A percentile compares a stretch with the other conserved stretches of the same genome.
Evolutionary conservation across 2,888 invertebrate species (phyloP).

Genomic region (Phorcus lineatus): DNA sequence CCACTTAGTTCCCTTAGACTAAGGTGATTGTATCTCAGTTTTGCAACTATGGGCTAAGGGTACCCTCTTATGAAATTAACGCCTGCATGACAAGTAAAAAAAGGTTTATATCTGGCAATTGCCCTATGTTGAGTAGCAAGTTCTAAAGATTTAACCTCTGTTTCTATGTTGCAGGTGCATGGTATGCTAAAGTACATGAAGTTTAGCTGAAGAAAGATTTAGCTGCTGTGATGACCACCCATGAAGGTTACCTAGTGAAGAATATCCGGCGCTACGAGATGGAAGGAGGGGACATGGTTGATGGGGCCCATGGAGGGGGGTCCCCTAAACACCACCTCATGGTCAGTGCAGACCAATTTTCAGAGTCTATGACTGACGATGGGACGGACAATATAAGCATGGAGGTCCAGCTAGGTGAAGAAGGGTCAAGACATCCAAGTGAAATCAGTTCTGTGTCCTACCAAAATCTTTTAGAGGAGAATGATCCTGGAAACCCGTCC

Average conservation of each 20-base stretch:
- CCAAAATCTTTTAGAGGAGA: conserved; percentile 69
- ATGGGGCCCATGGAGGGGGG: conserved; percentile 52
- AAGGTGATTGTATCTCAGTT: no score
- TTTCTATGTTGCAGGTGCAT: no score
- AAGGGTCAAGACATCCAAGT: conserved; percentile 71
- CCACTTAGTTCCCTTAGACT: no score
- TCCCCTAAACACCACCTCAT: conserved; percentile 34
- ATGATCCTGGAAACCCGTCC: conserved; percentile 50
- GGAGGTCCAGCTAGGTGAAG: conserved; percentile 74
- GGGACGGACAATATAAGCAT: conserved; percentile 71
- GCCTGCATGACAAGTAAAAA: no score
- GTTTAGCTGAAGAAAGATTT: no score
- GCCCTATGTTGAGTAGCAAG: no score
- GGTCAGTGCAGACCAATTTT: conserved; percentile 37
- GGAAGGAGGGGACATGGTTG: conserved; percentile 35
- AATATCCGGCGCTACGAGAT: neutral
- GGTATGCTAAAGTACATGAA: no score
- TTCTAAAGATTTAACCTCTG: no score
- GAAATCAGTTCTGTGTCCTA: conserved; percentile 73
- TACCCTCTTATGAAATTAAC: no score
- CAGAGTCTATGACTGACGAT: conserved; percentile 49
- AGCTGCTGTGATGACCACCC: neutral
- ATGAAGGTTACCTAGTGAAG: conserved; percentile 1
- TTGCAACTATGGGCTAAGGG: no score
- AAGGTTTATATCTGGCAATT: no score